Base-by-base conservation (phyloP, 2,797 vertebrate species). In the Enteromius fasciolatus region DNA sequence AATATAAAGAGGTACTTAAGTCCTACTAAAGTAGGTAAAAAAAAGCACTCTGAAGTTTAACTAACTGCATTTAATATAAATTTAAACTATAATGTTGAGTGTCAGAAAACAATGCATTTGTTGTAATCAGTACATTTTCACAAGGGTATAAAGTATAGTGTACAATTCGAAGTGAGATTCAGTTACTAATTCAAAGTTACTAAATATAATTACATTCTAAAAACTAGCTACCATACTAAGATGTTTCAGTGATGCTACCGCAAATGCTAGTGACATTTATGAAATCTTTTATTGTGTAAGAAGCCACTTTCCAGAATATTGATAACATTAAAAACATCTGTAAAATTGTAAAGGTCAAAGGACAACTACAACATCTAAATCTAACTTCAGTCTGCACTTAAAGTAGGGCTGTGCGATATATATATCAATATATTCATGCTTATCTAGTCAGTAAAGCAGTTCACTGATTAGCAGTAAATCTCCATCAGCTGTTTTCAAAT, bases 301-400 rank as follows among this genome's bases (percentile, higher is more conserved):
- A 33, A 46, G 23, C 14, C 2, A 31, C 28, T 17, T 31, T 31
- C n/a, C 18, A 57, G 31, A 76, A 17, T 69, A 69, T 28, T 4
- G n/a, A 18, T 12, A 25, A 59, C 15, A n/a, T 46, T 41, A 20
- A 18, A 48, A 44, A 15, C n/a, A 23, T 23, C 54, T 25, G 54
- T 59, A 59, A 20, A 25, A 72, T 59, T 31, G 4, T 33, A 44
- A 18, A 50, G 23, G 9, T 50, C 46, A 48, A 39, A 15, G n/a
- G 28, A 12, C 3, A 33, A 76, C 28, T 39, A 41, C 44, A 69
- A 68, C 17, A 17, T 50, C 52, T 79, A 70, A 72, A 44, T 15
- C 20, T 2, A 68, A n/a, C 52, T 80, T 69, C 5, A 8, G 61
- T 79, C 44, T 59, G n/a, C 44, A 79, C 41, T 44, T 44, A 44